phyloP scores from a whole-genome alignment of 2,113 vertebrate genomes.

The Anoplopoma fimbria region DNA sequence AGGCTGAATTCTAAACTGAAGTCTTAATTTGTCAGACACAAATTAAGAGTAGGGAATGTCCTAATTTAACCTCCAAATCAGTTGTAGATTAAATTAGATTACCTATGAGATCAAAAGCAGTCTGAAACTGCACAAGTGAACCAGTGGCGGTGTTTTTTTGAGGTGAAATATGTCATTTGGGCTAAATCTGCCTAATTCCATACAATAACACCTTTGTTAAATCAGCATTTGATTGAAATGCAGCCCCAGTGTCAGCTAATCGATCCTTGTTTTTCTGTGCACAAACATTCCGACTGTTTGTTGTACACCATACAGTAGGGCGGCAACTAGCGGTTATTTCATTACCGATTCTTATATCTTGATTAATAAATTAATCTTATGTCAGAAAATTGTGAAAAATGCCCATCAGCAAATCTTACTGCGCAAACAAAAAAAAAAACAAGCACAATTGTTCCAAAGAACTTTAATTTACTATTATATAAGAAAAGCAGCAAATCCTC shows the following conservation, averaged over 20 bases:
- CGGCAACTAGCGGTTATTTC: neutral
- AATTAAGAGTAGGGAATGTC: neutral
- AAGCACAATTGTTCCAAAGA: neutral
- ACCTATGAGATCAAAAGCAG: neutral
- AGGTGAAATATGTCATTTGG: conserved; percentile 14
- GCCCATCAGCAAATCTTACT: neutral
- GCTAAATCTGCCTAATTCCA: neutral
- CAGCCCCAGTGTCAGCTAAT: neutral
- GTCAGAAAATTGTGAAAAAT: neutral
- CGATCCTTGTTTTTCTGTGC: neutral
- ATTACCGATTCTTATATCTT: neutral
- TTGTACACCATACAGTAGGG: neutral
- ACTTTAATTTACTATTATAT: neutral
- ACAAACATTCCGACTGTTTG: neutral
- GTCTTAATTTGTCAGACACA: neutral
- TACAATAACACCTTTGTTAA: conserved; percentile 28
- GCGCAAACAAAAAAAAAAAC: neutral
- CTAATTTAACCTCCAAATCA: conserved; percentile 4
- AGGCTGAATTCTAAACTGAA: neutral
- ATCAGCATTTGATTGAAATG: neutral
- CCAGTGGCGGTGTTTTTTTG: neutral
- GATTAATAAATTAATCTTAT: neutral
- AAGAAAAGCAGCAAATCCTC: too few species aligned
- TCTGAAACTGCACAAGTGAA: neutral
- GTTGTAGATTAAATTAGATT: neutral